A percentile compares a stretch with the other conserved stretches of the same genome.
Evolutionary conservation across 2,888 invertebrate species (phyloP).

Genomic region (Drosophila tanythrix): DNA sequence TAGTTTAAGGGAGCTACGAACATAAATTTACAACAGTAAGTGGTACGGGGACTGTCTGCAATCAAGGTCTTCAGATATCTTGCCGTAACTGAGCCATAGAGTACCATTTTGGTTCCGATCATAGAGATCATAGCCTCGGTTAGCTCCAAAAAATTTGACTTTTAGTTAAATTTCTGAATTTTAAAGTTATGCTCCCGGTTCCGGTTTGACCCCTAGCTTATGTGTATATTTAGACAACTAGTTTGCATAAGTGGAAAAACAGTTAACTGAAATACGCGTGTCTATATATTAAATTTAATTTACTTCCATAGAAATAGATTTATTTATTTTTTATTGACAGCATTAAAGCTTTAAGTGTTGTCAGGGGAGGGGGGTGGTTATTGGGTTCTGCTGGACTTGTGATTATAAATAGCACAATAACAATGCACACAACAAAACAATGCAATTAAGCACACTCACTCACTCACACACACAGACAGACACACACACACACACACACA

Average conservation of each 20-base stretch:
- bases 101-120: not conserved
- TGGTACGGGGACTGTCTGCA: not conserved
- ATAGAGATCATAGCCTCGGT: not conserved
- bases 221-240: not conserved
- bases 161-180: not conserved
- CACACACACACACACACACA: not conserved
- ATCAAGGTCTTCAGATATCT: not conserved
- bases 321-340: not conserved
- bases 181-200: not conserved
- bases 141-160: too few relatives aligned
- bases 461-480: too few relatives aligned
- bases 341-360: conserved; percentile 10
- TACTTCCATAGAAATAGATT: not conserved
- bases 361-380: not conserved
- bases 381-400: too few relatives aligned
- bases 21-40: not conserved
- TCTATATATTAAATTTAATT: not conserved
- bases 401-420: not conserved
- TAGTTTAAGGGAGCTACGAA: not conserved
- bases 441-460: conserved; percentile 14
- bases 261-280: not conserved
- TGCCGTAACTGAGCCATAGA: not conserved
- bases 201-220: not conserved
- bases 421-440: conserved; percentile 14
- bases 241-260: not conserved